Conservation (phyloP, 2,888 invertebrate genomes). For the Ophioninae sp. region DNA sequence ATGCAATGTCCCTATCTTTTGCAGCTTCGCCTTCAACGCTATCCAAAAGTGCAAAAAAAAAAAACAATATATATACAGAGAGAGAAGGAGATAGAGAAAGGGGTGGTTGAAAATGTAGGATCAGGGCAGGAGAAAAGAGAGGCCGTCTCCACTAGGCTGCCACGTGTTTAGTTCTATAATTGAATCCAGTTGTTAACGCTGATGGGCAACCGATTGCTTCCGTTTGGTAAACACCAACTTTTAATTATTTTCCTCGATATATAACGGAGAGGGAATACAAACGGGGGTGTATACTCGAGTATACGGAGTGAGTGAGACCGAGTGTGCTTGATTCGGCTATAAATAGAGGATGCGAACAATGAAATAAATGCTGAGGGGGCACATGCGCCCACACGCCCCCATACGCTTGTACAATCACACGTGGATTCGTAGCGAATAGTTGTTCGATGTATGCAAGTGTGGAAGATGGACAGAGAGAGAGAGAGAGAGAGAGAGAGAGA, state of each 20-base stretch:
- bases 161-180: constrained; percentile 73
- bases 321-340: constrained; percentile 68
- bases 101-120: not conserved
- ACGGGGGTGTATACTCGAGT: constrained; percentile 13
- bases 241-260: constrained; percentile 72
- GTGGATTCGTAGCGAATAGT: not conserved
- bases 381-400: not conserved
- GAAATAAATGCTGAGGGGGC: constrained; percentile 65
- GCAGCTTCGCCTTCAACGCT: constrained; percentile 29
- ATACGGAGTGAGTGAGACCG: constrained; percentile 31
- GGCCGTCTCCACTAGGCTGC: constrained; percentile 19
- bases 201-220: constrained; percentile 75
- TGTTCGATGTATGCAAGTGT: constrained; percentile 59
- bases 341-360: constrained; percentile 72
- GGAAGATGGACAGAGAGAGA: constrained; percentile 27
- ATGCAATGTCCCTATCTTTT: constrained; percentile 45
- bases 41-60: constrained; percentile 21
- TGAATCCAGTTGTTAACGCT: constrained; percentile 74
- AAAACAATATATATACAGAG: constrained; percentile 26
- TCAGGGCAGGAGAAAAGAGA: constrained; percentile 1
- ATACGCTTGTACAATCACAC: not conserved
- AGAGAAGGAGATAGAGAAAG: constrained; percentile 12
- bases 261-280: constrained; percentile 23
- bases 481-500: not conserved
- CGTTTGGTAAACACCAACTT: constrained; percentile 75